phyloP scores from a whole-genome alignment of 2,113 vertebrate species.

The Sinosuthora webbiana region DNA sequence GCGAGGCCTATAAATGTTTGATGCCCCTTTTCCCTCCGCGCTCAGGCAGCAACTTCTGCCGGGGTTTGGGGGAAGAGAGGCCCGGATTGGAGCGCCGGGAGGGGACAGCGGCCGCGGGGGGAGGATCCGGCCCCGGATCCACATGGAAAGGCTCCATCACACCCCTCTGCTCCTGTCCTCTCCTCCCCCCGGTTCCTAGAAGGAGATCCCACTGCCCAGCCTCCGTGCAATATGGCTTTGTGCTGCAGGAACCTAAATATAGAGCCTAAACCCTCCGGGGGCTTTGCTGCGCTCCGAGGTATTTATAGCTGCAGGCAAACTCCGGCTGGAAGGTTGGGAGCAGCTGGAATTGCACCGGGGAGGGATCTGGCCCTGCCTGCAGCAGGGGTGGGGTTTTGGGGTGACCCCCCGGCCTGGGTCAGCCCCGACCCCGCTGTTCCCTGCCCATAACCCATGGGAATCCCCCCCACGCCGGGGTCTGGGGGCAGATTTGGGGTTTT shows the following conservation, averaged over 20 bases:
- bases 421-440: fast-evolving
- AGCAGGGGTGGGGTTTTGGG: not conserved
- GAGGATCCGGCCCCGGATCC: not conserved
- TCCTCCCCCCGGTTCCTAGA: not conserved
- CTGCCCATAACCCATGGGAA: fast-evolving
- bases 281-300: not conserved
- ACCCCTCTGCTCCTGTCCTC: not conserved
- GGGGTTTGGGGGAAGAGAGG: not conserved
- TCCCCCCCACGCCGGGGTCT: fast-evolving
- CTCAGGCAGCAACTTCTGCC: not conserved
- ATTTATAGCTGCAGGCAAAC: conserved; percentile 50
- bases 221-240: not conserved
- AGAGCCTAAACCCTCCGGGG: conserved; percentile 8
- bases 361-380: not conserved
- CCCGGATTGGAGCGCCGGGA: fast-evolving
- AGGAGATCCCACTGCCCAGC: not conserved
- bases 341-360: not conserved
- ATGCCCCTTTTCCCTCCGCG: not conserved
- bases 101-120: fast-evolving
- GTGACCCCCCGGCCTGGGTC: fast-evolving
- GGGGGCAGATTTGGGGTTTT: not conserved
- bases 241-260: conserved; percentile 33
- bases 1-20: conserved; percentile 34
- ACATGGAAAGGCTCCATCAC: not conserved
- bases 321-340: not conserved